Base-by-base conservation (phyloP, 1,140 invertebrate species). In the Bombus superbus region DNA sequence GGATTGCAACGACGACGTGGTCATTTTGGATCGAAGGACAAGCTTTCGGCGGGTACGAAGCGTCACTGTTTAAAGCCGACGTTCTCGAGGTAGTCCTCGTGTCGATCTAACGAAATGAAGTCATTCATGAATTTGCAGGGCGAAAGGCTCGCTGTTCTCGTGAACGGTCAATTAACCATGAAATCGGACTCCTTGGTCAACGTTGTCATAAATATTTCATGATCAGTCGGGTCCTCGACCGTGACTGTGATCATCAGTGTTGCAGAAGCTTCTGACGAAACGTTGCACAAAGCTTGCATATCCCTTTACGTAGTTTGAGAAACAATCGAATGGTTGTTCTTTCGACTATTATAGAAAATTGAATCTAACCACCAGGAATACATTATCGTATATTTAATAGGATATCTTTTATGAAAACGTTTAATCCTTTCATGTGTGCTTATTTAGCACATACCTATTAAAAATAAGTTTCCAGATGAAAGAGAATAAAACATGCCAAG, bases 161-260 rank as follows among this genome's bases (percentile, higher is more conserved):
- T 42, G 64, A n/a, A 35, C 76, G 32, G 32, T 72, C 83, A 80
- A 84, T 84, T 84, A 84, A 84, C 76, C 83, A n/a, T 84, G 76
- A 80, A 84, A 84, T 79, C 82, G 75, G 78, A 53, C 15, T 40
- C 68, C 68, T 25, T 38, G 40, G 40, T 80, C 47, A 72, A 22
- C 66, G 32, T 53, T 53, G 53, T 84, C 47, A 72, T 84, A 79
- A 84, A 84, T 84, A 80, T 84, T 84, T 84, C 76, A 84, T 80
- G 53, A 79, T 72, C 35, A 62, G 42, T 40, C 42, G 42, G 40
- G 8, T 79, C 83, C 76, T 47, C 76, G 83, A 79, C 76, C 53
- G 53, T 84, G 75, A 79, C 76, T 62, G 18, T 6, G 15, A 79
- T 72, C 10, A 18, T 1, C 32, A 35, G 32, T 18, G 15, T 35